phyloP scores from a whole-genome alignment of 2,113 vertebrate genomes.

The Choloepus hoffmanni region DNA sequence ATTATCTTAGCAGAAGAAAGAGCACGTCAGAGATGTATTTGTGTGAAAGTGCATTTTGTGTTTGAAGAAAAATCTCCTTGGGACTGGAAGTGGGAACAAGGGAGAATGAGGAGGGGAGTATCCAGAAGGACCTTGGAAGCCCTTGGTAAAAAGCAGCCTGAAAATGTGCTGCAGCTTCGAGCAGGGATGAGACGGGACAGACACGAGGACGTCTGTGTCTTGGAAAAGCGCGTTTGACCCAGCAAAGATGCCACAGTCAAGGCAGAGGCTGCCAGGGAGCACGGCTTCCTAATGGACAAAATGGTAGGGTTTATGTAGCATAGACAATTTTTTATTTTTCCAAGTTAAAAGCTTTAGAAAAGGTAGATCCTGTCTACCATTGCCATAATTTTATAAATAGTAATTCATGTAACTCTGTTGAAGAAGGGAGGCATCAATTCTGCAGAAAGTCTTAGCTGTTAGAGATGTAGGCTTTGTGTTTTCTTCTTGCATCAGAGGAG shows the following conservation, averaged over 20 bases:
- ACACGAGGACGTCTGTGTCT: neutral
- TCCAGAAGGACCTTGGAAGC: neutral
- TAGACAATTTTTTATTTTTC: neutral
- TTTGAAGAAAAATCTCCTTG: neutral
- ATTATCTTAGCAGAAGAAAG: neutral
- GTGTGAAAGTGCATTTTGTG: neutral
- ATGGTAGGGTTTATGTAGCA: neutral
- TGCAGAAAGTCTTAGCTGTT: neutral
- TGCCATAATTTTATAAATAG: neutral
- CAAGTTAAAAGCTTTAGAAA: neutral
- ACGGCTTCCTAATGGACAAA: neutral
- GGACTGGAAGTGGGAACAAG: neutral
- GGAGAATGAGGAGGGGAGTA: neutral
- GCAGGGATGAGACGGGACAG: neutral
- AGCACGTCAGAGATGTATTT: accelerated
- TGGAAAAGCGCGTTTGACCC: neutral
- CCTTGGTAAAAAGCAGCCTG: too few relatives aligned
- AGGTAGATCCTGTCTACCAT: neutral
- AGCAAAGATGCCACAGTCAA: neutral
- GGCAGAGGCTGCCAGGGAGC: neutral
- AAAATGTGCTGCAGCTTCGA: neutral
- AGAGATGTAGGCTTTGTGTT: neutral
- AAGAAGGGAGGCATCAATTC: neutral
- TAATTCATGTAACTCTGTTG: neutral
- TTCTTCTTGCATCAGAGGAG: neutral